Evolutionary conservation across 2,113 vertebrate species (phyloP).

Genomic region (Apistogramma diplotaenia): DNA sequence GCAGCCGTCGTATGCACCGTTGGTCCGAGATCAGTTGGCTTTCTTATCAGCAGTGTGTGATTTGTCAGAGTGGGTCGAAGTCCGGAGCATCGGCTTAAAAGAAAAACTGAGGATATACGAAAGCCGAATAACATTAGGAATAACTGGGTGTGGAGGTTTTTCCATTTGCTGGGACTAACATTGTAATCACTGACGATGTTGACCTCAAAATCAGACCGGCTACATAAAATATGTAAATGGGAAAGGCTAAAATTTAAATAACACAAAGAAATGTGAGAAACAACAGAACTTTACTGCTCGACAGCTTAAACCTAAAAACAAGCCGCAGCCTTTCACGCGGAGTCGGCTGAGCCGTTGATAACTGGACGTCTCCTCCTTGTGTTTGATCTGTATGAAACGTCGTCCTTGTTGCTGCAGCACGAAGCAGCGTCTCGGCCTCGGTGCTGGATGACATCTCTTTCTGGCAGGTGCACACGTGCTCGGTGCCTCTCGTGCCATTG

Average conservation of each 20-base stretch:
- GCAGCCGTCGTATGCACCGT: not conserved
- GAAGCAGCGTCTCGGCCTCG: not conserved
- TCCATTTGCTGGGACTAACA: too few relatives aligned
- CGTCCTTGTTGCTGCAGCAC: not conserved
- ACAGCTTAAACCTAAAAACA: too few relatives aligned
- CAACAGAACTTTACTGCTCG: too few relatives aligned
- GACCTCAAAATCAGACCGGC: not conserved
- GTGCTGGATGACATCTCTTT: not conserved
- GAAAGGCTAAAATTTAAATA: not conserved
- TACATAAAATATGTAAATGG: not conserved
- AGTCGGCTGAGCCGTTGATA: too few relatives aligned
- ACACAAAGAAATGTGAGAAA: not conserved
- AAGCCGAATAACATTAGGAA: not conserved
- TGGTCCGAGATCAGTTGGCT: not conserved
- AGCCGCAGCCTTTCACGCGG: too few relatives aligned
- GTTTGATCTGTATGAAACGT: not conserved
- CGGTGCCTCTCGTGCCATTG: not conserved
- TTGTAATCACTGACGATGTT: not conserved
- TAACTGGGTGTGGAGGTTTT: not conserved
- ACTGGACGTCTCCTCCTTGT: not conserved
- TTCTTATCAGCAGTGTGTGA: constrained; percentile 25
- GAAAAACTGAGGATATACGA: not conserved
- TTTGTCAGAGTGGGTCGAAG: constrained; percentile 16
- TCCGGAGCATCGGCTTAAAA: not conserved
- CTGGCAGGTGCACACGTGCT: not conserved